These are phyloP conservation scores for Cephus pygmeus DNA, from an alignment of 2,888 invertebrate species.

Conservation along the genomic window DNA sequence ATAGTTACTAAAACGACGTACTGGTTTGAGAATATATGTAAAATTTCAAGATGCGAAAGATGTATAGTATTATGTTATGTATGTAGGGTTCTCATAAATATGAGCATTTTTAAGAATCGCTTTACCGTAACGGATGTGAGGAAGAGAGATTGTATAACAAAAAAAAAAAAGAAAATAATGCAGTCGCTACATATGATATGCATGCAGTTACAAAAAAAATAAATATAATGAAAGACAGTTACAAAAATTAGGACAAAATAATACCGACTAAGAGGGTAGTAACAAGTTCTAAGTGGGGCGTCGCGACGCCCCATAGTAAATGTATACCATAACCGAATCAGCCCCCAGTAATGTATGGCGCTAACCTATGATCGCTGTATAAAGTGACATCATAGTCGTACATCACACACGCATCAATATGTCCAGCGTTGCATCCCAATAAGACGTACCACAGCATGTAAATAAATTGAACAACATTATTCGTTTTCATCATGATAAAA, in stretches of 20 bases:
- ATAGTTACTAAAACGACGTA: neutral
- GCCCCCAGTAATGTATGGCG: conserved; percentile 57
- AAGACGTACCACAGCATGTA: conserved; percentile 64
- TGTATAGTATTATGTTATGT: neutral
- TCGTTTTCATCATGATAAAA: conserved; percentile 25
- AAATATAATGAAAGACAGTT: conserved; percentile 28
- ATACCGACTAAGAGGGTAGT: conserved; percentile 29
- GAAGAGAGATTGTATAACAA: conserved; percentile 12
- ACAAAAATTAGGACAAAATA: conserved; percentile 16
- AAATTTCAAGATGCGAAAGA: neutral
- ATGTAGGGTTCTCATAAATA: neutral
- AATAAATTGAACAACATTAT: conserved; percentile 60
- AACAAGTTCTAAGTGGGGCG: conserved; percentile 33
- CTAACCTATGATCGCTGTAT: conserved; percentile 66
- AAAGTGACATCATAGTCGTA: conserved; percentile 60
- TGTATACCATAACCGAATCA: conserved; percentile 55
- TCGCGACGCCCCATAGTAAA: conserved; percentile 26
- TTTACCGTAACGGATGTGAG: neutral
- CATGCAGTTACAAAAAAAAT: conserved; percentile 21
- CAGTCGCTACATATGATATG: conserved; percentile 20
- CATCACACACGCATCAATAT: conserved; percentile 60
- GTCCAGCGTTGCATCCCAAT: conserved; percentile 62
- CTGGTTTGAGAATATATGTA: neutral
- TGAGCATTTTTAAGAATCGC: neutral
- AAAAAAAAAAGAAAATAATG: conserved; percentile 19